Conservation (phyloP, 2,797 vertebrate genomes). For the Pteronotus mesoamericanus region DNA sequence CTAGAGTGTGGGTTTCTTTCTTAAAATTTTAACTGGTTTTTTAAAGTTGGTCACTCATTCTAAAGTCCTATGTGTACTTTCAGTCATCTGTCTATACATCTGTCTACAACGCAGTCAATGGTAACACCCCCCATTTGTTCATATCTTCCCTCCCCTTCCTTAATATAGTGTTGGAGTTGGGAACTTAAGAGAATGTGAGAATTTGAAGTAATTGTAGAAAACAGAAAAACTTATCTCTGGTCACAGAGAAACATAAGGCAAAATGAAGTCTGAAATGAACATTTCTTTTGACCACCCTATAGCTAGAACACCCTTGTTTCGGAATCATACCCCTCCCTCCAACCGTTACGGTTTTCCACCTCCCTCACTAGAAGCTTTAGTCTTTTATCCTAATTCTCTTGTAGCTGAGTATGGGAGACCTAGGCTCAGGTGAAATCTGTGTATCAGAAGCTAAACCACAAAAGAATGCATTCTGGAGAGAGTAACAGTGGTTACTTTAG, state of each 20-base stretch:
- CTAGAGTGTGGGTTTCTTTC: neutral
- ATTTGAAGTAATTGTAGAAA: neutral
- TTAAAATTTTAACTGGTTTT: neutral
- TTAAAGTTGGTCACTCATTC: neutral
- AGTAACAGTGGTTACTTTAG: neutral
- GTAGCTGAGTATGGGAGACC: neutral
- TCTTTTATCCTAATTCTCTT: neutral
- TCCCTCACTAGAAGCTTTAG: neutral
- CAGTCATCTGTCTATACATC: neutral
- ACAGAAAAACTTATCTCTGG: neutral
- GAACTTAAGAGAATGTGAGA: neutral
- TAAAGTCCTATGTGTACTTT: neutral
- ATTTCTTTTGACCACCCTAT: neutral
- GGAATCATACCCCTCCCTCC: neutral
- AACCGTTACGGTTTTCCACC: neutral
- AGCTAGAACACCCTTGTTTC: neutral
- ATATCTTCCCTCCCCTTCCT: neutral
- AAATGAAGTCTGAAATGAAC: neutral
- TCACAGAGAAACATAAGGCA: neutral
- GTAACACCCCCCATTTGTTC: neutral
- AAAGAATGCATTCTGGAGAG: neutral
- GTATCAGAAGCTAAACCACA: neutral
- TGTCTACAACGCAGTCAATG: neutral
- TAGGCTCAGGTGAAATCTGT: neutral
- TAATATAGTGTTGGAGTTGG: neutral